Percentiles rank a stretch among this genome's conserved stretches.
These are phyloP conservation scores for Stenurella melanura DNA, from an alignment of 2,888 invertebrate species.

Conservation along the genomic window DNA sequence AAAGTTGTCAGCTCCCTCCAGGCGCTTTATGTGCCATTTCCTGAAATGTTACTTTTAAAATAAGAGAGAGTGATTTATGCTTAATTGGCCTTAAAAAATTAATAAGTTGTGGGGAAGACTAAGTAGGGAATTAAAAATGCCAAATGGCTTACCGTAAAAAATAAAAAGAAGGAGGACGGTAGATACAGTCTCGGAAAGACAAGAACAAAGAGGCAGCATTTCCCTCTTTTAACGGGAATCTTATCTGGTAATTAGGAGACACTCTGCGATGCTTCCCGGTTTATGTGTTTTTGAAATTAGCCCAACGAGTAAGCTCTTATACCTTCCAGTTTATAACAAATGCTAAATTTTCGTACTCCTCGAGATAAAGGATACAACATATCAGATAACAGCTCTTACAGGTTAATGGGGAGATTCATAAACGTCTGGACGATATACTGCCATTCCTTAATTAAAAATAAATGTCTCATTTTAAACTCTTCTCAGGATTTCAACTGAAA, in stretches of 20 bases:
- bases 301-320: constrained; percentile 61
- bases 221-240: constrained; percentile 63
- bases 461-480: constrained; percentile 8
- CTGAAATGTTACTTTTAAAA: constrained; percentile 41
- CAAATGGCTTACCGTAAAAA: constrained; percentile 58
- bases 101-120: constrained; percentile 56
- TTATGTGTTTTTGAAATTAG: constrained; percentile 68
- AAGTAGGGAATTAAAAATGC: constrained; percentile 58
- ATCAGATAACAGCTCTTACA: constrained; percentile 30
- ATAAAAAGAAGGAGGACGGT: constrained; percentile 51
- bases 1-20: constrained; percentile 34
- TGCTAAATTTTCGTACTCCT: constrained; percentile 25
- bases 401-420: constrained; percentile 35
- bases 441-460: constrained; percentile 16
- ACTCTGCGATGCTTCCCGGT: constrained; percentile 60
- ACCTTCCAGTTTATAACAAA: constrained; percentile 55
- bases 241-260: constrained; percentile 68
- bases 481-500: background rate
- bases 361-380: constrained; percentile 49
- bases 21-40: constrained; percentile 22
- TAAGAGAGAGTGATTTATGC: constrained; percentile 53
- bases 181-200: constrained; percentile 52
- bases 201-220: constrained; percentile 62
- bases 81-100: constrained; percentile 59
- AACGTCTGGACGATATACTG: constrained; percentile 8